Evolutionary conservation across 1,140 invertebrate species (phyloP).

Genomic region (Chionoecetes opilio): DNA sequence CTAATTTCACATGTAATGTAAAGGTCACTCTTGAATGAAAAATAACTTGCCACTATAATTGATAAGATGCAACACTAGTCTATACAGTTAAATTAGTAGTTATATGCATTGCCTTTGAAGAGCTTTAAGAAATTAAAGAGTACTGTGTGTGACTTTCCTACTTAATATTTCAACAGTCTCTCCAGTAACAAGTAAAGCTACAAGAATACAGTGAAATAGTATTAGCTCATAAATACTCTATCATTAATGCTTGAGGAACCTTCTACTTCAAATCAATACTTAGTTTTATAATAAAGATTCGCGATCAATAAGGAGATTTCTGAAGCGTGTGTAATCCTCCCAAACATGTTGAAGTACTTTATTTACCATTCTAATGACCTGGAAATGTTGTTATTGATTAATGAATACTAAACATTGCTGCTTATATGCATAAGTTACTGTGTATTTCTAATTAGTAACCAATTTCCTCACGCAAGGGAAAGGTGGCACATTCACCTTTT

Average conservation of each 20-base stretch:
- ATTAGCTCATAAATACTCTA: not conserved
- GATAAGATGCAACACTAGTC: slow-evolving; percentile 43
- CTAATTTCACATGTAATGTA: not conserved
- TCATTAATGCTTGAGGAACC: not conserved
- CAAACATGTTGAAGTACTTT: not conserved
- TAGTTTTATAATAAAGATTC: not conserved
- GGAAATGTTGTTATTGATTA: not conserved
- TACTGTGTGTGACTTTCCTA: slow-evolving; percentile 31
- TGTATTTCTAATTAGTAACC: not conserved
- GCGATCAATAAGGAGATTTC: not conserved
- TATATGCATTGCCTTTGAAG: slow-evolving; percentile 54
- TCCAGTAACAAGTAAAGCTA: slow-evolving; percentile 16
- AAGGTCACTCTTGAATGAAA: not conserved
- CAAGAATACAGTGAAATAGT: not conserved
- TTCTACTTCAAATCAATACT: not conserved
- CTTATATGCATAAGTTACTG: not conserved
- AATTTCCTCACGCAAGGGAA: no score
- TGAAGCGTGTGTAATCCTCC: not conserved
- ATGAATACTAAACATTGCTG: not conserved
- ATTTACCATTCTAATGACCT: not conserved
- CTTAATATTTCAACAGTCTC: not conserved
- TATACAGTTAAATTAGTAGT: slow-evolving; percentile 48
- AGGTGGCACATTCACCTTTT: no score
- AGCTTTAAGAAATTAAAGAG: slow-evolving; percentile 46
- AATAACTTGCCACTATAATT: slow-evolving; percentile 45